phyloP scores from a whole-genome alignment of 2,113 vertebrate genomes.

The Elephas maximus region DNA sequence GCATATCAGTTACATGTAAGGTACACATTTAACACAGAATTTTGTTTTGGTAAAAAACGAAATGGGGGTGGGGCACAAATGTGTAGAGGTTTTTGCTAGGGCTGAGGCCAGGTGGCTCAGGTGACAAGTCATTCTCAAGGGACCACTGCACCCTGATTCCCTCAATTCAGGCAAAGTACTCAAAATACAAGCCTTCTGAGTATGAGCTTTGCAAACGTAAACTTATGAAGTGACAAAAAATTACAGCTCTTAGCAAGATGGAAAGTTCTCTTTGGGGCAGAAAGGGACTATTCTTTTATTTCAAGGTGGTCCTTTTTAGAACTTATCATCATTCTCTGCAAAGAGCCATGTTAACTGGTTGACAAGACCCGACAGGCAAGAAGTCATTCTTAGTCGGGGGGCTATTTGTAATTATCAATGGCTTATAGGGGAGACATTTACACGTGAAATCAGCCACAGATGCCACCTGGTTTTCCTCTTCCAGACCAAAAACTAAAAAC shows the following conservation, averaged over 20 bases:
- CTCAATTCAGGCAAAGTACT: background rate
- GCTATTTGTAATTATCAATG: background rate
- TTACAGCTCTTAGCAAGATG: fast-evolving
- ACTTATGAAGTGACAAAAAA: too few species aligned
- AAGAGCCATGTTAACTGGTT: fast-evolving
- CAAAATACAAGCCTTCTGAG: background rate
- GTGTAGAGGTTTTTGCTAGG: background rate
- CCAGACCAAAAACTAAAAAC: background rate
- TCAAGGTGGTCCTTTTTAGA: background rate
- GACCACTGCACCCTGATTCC: background rate
- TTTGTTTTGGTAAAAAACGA: background rate
- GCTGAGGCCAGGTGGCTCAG: background rate
- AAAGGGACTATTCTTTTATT: background rate
- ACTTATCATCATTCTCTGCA: fast-evolving
- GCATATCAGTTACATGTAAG: background rate
- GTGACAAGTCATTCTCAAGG: fast-evolving
- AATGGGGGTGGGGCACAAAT: fast-evolving
- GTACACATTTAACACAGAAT: background rate
- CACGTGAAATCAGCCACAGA: background rate
- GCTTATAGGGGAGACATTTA: background rate
- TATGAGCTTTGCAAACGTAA: background rate
- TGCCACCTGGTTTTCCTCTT: background rate
- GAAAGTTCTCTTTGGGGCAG: background rate
- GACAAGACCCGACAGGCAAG: background rate
- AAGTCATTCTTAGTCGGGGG: fast-evolving